phyloP scores from a whole-genome alignment of 1,140 invertebrate genomes.

The Micrasema minimum region DNA sequence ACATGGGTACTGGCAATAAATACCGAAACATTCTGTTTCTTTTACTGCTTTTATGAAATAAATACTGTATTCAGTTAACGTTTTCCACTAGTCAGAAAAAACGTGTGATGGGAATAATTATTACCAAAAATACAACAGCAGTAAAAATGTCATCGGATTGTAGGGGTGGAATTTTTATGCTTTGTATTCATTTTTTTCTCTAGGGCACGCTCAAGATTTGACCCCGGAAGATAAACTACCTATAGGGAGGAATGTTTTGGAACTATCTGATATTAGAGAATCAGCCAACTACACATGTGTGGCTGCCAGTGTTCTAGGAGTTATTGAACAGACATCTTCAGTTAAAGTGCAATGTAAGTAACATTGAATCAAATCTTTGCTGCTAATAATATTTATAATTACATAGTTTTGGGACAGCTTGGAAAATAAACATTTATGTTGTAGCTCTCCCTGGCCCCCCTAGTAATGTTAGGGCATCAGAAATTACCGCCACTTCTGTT shows the following conservation, averaged over 20 bases:
- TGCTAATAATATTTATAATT: neutral
- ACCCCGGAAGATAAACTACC: conserved; percentile 88
- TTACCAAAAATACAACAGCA: too few species aligned
- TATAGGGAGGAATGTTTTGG: conserved; percentile 86
- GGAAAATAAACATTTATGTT: neutral
- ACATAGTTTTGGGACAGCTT: neutral
- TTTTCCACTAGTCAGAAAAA: too few species aligned
- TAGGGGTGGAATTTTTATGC: too few species aligned
- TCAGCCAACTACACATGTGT: conserved; percentile 97
- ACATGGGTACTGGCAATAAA: conserved; percentile 5
- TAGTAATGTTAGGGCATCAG: conserved; percentile 86
- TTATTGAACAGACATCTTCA: conserved; percentile 85
- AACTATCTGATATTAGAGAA: conserved; percentile 86
- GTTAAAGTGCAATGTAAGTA: conserved; percentile 95
- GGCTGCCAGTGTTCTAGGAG: conserved; percentile 92
- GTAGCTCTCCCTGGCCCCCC: conserved; percentile 90
- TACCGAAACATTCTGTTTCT: neutral
- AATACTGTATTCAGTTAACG: too few species aligned
- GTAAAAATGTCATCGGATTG: too few species aligned
- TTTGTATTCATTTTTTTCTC: conserved; percentile 20
- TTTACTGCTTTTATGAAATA: too few species aligned
- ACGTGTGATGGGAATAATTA: too few species aligned
- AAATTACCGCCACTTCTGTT: conserved; percentile 92
- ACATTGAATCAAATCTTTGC: neutral
- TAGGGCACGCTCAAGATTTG: conserved; percentile 77